Conservation (phyloP, 1,140 invertebrate genomes). For the Drosophila mauritiana region DNA sequence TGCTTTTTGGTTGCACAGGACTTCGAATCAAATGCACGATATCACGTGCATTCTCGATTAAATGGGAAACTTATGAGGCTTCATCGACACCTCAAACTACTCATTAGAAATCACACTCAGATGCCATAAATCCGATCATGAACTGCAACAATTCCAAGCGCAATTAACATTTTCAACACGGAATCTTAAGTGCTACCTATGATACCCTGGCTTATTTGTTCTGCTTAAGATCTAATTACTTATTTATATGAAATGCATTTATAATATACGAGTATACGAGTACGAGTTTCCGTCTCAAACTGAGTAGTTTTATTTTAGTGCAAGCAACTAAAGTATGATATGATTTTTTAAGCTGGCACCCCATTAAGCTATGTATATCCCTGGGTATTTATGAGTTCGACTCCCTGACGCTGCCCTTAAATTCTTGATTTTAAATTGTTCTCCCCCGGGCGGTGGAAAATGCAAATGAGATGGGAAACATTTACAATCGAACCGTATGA, state of each 20-base stretch:
- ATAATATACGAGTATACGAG: too few species aligned
- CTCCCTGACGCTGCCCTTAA: background rate
- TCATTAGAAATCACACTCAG: slow-evolving; percentile 15
- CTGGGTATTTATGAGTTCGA: background rate
- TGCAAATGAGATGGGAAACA: slow-evolving; percentile 34
- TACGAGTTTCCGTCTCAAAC: too few species aligned
- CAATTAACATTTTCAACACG: slow-evolving; percentile 20
- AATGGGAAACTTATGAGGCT: slow-evolving; percentile 19
- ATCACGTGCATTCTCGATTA: slow-evolving; percentile 17
- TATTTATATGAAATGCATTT: too few species aligned
- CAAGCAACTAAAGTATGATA: background rate
- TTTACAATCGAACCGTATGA: slow-evolving; percentile 10
- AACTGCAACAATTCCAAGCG: slow-evolving; percentile 28
- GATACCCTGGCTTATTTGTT: background rate
- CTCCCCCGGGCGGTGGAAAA: slow-evolving; percentile 18
- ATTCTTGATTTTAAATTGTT: slow-evolving; percentile 15
- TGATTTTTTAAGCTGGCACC: accelerated
- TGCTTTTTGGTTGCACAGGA: slow-evolving; percentile 1
- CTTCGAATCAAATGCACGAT: slow-evolving; percentile 9
- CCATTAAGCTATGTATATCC: background rate
- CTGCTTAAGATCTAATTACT: too few species aligned
- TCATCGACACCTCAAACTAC: slow-evolving; percentile 3
- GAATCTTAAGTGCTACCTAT: slow-evolving; percentile 10
- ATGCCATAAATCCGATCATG: slow-evolving; percentile 33
- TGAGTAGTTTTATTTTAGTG: too few species aligned